phyloP scores from a whole-genome alignment of 2,113 vertebrate species.

The Lonchura striata region DNA sequence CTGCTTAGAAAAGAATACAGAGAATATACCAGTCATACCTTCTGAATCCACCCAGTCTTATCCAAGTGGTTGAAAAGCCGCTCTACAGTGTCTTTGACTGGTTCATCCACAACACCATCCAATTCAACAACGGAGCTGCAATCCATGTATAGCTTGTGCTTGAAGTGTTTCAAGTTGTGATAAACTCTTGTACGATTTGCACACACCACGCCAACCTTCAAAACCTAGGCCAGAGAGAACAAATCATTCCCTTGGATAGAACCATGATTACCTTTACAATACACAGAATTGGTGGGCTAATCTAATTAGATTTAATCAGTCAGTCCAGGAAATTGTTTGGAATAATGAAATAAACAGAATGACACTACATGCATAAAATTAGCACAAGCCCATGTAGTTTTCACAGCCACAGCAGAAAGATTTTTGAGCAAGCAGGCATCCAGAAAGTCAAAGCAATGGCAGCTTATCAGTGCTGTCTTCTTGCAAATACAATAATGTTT shows the following conservation, averaged over 20 bases:
- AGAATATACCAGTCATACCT: constrained; percentile 66
- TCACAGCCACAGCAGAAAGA: not conserved
- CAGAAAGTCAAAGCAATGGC: not conserved
- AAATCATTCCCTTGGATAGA: not conserved
- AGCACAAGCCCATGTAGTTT: not conserved
- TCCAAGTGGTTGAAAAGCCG: constrained; percentile 70
- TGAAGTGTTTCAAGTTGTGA: constrained; percentile 84
- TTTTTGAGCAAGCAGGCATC: not conserved
- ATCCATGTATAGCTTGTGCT: constrained; percentile 78
- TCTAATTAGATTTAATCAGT: not conserved
- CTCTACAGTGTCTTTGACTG: constrained; percentile 79
- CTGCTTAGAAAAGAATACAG: not conserved
- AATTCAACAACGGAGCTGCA: constrained; percentile 62
- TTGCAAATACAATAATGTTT: not conserved
- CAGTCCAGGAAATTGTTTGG: not conserved
- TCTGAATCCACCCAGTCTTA: constrained; percentile 74
- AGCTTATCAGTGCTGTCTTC: not conserved
- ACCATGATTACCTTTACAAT: not conserved
- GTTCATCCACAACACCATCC: constrained; percentile 60
- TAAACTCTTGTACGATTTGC: constrained; percentile 79
- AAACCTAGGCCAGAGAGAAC: constrained; percentile 67
- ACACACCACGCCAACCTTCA: constrained; percentile 77
- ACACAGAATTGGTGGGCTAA: not conserved
- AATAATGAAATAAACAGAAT: not conserved
- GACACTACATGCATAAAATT: not conserved